A percentile compares a stretch with the other conserved stretches of the same genome.
Conservation (phyloP, 2,113 vertebrate species). For the Pantherophis guttatus region DNA sequence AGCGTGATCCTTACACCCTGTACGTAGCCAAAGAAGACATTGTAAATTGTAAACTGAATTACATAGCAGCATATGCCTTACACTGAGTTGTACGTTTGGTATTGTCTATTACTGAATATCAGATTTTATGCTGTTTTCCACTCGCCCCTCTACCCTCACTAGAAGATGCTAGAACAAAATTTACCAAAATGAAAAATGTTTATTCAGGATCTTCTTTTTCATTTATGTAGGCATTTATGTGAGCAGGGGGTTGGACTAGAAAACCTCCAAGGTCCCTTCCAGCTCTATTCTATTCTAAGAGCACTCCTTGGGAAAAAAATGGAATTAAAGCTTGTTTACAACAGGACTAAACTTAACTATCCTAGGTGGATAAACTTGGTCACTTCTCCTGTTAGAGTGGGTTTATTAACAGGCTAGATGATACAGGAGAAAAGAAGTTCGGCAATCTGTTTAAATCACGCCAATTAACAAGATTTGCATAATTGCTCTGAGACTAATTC, state of each 20-base stretch:
- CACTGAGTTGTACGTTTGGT: not conserved
- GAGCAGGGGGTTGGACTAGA: too few species aligned
- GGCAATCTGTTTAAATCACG: not conserved
- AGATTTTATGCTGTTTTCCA: not conserved
- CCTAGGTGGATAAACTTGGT: not conserved
- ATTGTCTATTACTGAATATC: not conserved
- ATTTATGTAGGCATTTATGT: too few species aligned
- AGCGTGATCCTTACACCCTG: not conserved
- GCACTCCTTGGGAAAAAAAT: not conserved
- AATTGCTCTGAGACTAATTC: not conserved
- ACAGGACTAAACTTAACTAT: not conserved
- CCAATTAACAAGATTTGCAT: not conserved
- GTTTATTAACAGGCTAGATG: not conserved
- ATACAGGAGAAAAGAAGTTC: not conserved
- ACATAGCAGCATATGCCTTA: not conserved
- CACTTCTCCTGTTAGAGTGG: not conserved
- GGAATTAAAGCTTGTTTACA: not conserved
- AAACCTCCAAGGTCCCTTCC: too few species aligned
- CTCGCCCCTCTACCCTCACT: not conserved
- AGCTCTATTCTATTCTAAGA: not conserved
- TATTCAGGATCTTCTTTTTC: too few species aligned
- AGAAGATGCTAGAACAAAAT: not conserved
- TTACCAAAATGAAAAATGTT: constrained; percentile 18
- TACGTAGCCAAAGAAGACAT: not conserved
- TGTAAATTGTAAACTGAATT: constrained; percentile 10